Percentiles rank a stretch among this genome's conserved stretches.
Evolutionary conservation across 2,797 vertebrate species (phyloP).

Genomic region (Prunella strophiata): DNA sequence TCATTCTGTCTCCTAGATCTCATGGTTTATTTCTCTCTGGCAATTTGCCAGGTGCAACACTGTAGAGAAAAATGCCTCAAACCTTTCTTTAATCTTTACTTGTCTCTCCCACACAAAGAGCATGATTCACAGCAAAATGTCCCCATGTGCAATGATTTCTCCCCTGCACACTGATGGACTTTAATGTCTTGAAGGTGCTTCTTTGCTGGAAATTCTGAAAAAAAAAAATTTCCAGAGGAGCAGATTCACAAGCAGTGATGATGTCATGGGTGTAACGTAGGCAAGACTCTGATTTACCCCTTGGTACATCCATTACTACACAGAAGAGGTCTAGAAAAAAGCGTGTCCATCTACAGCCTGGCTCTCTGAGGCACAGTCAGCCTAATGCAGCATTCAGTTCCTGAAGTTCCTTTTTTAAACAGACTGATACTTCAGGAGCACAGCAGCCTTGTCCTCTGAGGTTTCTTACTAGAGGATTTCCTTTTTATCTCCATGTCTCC

Average conservation of each 20-base stretch:
- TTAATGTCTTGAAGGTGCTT: not conserved
- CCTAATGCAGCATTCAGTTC: not conserved
- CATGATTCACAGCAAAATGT: not conserved
- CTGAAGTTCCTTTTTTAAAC: not conserved
- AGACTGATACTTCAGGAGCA: not conserved
- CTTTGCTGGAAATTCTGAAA: not conserved
- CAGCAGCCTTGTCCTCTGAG: not conserved
- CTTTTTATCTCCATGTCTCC: not conserved
- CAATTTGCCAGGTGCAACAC: not conserved
- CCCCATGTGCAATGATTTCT: not conserved
- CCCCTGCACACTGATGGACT: not conserved
- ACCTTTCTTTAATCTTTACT: constrained; percentile 15
- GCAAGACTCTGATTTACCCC: not conserved
- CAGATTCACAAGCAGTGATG: not conserved
- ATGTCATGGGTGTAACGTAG: not conserved
- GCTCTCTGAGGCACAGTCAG: not conserved
- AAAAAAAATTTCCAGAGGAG: not conserved
- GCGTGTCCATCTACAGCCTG: not conserved
- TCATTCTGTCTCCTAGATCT: not conserved
- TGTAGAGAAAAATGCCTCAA: not conserved
- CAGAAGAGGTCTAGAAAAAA: not conserved
- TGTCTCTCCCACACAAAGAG: not conserved
- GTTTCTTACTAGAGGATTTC: not conserved
- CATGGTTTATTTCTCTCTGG: not conserved
- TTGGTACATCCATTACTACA: not conserved